Evolutionary conservation across 2,888 invertebrate species (phyloP), one percentile per base, ranked within the genome.

Genomic region (Tachina fera): DNA sequence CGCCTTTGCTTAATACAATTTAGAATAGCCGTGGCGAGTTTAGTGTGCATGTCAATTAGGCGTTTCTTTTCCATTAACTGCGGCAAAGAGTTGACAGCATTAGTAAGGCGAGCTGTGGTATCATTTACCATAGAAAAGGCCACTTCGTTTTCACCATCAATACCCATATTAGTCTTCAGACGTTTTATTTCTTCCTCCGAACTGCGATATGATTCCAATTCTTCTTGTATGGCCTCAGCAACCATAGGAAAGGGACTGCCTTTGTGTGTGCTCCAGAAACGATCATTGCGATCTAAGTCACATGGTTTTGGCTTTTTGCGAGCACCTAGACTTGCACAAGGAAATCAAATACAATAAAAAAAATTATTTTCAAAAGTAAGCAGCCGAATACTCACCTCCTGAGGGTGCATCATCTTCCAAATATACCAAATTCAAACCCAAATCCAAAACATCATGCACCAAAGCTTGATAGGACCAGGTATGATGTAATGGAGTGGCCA

Each of bases 391-490:
- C 72, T 22, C 43, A 88, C 91, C 91, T 14, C 79, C 87, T 0
- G 84, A 78, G n/a, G 94, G 92, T 1, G 94, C 93, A 67, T 94
- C 94, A 89, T 96, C 96, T 83, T 95, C 95, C 14, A 97, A 95
- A 60, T 95, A 94, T 0, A 97, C 95, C 87, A 94, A 94, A 93
- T 99, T 99, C 79, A 99, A 93, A 10, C 97, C 96, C 88, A 99
- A 94, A 90, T 98, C 97, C 79, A 99, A 93, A 6, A 99, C 97
- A 94, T 99, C 99, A 93, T 99, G 99, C 39, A 98, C 96, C 76
- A 99, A 93, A 1, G 99, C 99, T 93, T 99, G 99, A 93, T 99
- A 99, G 0, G 99, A 99, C 99, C 99, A 99, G 0, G 99, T 99
- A 93, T 99, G 99, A 94, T 99, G 99, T 84, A 99, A 93, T 39